Evolutionary conservation across 2,888 invertebrate species (phyloP).

Genomic region (Gastracanthus pulcherrimus): DNA sequence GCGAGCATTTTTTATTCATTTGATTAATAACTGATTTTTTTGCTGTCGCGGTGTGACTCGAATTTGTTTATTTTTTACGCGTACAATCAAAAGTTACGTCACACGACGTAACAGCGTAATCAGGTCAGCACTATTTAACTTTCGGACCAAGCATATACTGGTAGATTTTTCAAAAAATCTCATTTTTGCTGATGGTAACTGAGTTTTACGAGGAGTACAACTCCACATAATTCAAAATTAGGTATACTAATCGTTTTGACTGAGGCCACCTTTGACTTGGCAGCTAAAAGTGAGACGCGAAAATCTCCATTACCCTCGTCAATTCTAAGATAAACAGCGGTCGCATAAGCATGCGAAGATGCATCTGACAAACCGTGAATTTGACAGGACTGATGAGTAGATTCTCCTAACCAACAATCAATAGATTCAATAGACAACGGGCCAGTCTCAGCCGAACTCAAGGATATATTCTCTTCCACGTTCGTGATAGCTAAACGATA

Average conservation of each 20-base stretch:
- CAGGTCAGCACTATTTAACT: constrained; percentile 57
- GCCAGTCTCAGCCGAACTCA: too few species aligned
- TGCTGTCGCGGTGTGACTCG: too few species aligned
- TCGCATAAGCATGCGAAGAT: not conserved
- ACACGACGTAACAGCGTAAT: too few species aligned
- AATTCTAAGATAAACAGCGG: not conserved
- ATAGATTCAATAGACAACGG: too few species aligned
- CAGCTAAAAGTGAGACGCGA: not conserved
- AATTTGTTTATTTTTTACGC: too few species aligned
- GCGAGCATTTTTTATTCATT: too few species aligned
- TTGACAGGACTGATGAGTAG: not conserved
- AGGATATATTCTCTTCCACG: too few species aligned
- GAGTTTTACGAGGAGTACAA: not conserved
- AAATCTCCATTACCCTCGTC: not conserved
- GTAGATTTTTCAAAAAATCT: not conserved
- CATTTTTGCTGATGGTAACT: not conserved
- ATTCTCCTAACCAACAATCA: not conserved
- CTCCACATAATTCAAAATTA: not conserved
- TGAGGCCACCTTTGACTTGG: not conserved
- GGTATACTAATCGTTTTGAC: not conserved
- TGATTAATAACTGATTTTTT: too few species aligned
- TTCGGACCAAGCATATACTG: constrained; percentile 50
- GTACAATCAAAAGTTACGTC: too few species aligned
- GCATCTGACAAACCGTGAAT: not conserved
- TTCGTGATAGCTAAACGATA: too few species aligned